phyloP scores from a whole-genome alignment of 2,888 invertebrate species.

The Hirtodrosophila histrioides region DNA sequence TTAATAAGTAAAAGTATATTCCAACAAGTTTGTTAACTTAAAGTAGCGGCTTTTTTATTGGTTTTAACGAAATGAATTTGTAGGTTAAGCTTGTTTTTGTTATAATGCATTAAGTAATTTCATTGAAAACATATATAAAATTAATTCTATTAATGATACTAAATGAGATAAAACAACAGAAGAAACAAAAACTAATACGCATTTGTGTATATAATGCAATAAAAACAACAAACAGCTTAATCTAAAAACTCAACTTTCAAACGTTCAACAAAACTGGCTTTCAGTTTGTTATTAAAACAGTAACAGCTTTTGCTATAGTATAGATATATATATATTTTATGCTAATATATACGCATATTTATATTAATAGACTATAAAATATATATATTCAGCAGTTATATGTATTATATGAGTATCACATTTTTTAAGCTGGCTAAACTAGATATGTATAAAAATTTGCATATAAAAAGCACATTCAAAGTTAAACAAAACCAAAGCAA shows the following conservation, averaged over 20 bases:
- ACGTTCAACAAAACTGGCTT: slow-evolving; percentile 23
- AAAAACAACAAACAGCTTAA: slow-evolving; percentile 13
- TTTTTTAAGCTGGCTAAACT: slow-evolving; percentile 28
- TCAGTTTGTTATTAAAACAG: slow-evolving; percentile 5
- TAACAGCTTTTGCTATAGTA: background rate
- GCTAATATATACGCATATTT: slow-evolving; percentile 45
- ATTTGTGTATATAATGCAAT: slow-evolving; percentile 19
- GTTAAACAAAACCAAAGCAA: slow-evolving; percentile 22
- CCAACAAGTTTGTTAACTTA: background rate
- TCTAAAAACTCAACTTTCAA: slow-evolving; percentile 26
- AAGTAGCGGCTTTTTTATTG: background rate
- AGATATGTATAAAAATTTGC: slow-evolving; percentile 40
- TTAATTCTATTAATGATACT: slow-evolving; percentile 21
- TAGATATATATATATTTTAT: slow-evolving; percentile 21
- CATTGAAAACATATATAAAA: slow-evolving; percentile 21
- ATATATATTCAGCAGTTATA: slow-evolving; percentile 21
- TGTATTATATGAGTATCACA: slow-evolving; percentile 48
- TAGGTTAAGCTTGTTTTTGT: slow-evolving; percentile 11
- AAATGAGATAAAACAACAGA: slow-evolving; percentile 14
- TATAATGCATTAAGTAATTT: slow-evolving; percentile 15
- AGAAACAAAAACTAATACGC: slow-evolving; percentile 2
- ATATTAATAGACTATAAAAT: slow-evolving; percentile 40
- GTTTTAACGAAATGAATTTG: background rate
- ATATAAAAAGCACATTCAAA: slow-evolving; percentile 39
- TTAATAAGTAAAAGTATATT: no score